Conservation (phyloP, 2,797 vertebrate genomes). For the Simalia tracyae region DNA sequence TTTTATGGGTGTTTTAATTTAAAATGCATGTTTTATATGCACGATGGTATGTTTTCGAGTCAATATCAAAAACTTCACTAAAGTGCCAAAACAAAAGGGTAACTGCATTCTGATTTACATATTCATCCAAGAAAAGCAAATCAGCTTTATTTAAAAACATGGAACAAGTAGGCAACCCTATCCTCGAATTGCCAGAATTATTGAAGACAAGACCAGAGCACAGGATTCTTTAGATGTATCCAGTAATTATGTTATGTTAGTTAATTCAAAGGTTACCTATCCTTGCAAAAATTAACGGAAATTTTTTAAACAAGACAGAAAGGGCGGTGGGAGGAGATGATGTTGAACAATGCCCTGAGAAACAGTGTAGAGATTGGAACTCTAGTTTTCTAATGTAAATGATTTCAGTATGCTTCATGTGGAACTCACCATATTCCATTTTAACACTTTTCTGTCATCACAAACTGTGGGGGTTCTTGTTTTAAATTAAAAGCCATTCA, state of each 20-base stretch:
- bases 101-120: neutral
- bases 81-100: neutral
- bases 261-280: neutral
- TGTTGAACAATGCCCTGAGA: slow-evolving; percentile 8
- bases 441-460: slow-evolving; percentile 35
- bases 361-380: slow-evolving; percentile 25
- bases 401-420: slow-evolving; percentile 20
- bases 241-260: neutral
- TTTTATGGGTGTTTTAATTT: neutral
- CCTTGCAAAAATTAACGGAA: neutral
- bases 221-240: neutral
- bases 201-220: neutral
- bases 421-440: slow-evolving; percentile 12
- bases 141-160: neutral
- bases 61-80: neutral
- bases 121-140: neutral
- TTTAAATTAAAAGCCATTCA: slow-evolving; percentile 23
- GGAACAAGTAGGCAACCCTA: neutral
- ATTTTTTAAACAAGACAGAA: slow-evolving; percentile 13
- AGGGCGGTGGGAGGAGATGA: neutral
- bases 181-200: neutral
- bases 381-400: slow-evolving; percentile 24
- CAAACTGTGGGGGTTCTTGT: slow-evolving; percentile 17
- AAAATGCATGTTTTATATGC: neutral
- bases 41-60: neutral